Evolutionary conservation across 2,888 invertebrate species (phyloP), one percentile per base, ranked within the genome.

Genomic region (Neoascia interrupta): DNA sequence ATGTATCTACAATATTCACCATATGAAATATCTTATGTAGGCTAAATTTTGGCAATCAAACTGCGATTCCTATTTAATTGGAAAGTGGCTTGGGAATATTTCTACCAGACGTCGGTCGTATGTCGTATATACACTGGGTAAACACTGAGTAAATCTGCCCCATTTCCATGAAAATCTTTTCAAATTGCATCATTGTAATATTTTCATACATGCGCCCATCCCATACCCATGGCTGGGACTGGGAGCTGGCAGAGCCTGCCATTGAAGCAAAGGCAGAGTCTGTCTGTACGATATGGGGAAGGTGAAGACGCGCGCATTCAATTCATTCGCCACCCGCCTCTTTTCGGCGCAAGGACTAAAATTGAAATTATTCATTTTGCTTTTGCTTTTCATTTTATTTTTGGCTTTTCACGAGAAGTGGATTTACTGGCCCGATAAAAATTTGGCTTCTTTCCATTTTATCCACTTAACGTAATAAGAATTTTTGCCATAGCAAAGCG

Each of bases 381-480:
- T 66, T 45, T 37, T 60, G 16, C 36, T 31, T 63, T 72, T 58
- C 41, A 63, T 64, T 53, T 64, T 70, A 64, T 64, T 54, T 79
- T 79, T 60, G 72, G 72, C 72, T 79, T 79, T 79, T 72, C 60
- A 79, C 47, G 72, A 66, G 76, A 76, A 75, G 69, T 69, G 81
- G 70, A 81, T 83, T 84, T 84, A 82, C 82, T 82, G 83, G 81
- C 79, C 80, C 84, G 68, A 83, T 84, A 82, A 83, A 83, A 83
- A 81, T 82, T 84, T 84, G 84, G 84, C 84, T 84, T 83, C 83
- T 83, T 83, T 85, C 83, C 84, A 84, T 84, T 83, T 84, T 82
- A 84, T 84, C 83, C 84, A 84, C 84, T 85, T 85, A 84, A 84
- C 82, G 82, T 85, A 85, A 84, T 85, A 84, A 84, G 84, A 83